Base-by-base conservation (phyloP, 2,888 invertebrate species). In the Torymus tubicola region DNA sequence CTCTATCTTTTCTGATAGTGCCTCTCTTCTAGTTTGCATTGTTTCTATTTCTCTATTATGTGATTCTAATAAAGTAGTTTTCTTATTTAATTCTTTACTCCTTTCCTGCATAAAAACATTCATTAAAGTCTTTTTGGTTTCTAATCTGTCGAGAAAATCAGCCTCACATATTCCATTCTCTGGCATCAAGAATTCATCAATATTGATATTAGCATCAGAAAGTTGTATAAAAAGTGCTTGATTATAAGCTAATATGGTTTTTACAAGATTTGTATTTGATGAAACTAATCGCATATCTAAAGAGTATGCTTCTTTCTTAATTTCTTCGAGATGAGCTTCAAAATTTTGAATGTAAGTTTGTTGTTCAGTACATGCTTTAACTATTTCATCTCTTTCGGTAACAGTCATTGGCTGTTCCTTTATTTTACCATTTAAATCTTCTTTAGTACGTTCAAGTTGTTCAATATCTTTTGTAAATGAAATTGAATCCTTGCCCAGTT, bases 211-310 rank as follows among this genome's bases (percentile, higher is more conserved):
- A 16, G 81, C 68, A 42, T 85, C 83, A 18, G 80, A 83, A 13
- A 86, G 67, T 78, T 86, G 83, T 84, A 87, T 82, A 50, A 88
- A 84, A 68, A 90, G 85, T 42, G 88, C 85, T 65, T 87, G 87
- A 72, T 90, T 90, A 53, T 88, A 89, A 4, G 85, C 85, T 16
- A 89, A 78, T 55, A 90, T 80, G 3, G 83, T 75, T 84, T 89
- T 88, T 31, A 83, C 85, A 14, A 90, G 82, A 80, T 84, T 86
- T 57, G 85, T 86, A 69, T 85, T 87, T 21, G 83, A 72, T 4
- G 85, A 84, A n/a, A 88, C 84, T 11, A 87, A 83, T 77, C 88
- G 87, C 1, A 90, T 85, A 50, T 90, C 90, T 52, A 87, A 80
- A 4, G 85, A 81, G 67, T 87, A 89, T 4, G 86, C n/a, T 72